These are phyloP conservation scores for Micromys minutus DNA, from an alignment of 2,113 vertebrate genomes.

Conservation along the genomic window DNA sequence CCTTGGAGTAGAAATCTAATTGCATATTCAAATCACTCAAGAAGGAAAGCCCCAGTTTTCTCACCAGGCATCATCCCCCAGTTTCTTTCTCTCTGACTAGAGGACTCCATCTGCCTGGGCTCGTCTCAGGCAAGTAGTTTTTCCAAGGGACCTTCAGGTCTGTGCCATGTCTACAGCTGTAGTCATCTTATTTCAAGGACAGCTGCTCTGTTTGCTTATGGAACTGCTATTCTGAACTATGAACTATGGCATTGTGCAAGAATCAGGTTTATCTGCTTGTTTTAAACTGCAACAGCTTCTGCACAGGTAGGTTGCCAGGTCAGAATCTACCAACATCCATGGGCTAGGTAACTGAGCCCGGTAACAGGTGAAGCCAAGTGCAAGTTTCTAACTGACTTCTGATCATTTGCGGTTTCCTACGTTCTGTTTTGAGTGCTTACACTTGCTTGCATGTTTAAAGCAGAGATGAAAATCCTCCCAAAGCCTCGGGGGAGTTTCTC, in stretches of 20 bases:
- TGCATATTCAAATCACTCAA: neutral
- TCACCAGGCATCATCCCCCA: neutral
- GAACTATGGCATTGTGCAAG: neutral
- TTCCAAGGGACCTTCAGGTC: neutral
- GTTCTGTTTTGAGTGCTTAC: neutral
- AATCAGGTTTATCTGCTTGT: neutral
- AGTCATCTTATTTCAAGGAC: neutral
- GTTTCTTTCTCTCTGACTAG: neutral
- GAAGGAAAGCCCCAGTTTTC: neutral
- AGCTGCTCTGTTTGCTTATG: neutral
- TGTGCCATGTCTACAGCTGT: neutral
- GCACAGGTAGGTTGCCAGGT: neutral
- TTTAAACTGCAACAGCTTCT: neutral
- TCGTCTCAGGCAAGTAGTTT: neutral
- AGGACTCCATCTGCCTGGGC: neutral
- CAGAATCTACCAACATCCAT: neutral
- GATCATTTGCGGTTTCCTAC: conserved; percentile 46
- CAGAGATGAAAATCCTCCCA: conserved; percentile 30
- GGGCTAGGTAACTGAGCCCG: neutral
- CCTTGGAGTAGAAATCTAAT: neutral
- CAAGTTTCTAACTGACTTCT: conserved; percentile 38
- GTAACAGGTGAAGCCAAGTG: conserved; percentile 11
- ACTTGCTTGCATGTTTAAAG: conserved; percentile 54
- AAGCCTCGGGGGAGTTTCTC: conserved; percentile 41
- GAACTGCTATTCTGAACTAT: neutral